Conservation (phyloP, 2,797 vertebrate species). For the Sebastes flavidus region DNA sequence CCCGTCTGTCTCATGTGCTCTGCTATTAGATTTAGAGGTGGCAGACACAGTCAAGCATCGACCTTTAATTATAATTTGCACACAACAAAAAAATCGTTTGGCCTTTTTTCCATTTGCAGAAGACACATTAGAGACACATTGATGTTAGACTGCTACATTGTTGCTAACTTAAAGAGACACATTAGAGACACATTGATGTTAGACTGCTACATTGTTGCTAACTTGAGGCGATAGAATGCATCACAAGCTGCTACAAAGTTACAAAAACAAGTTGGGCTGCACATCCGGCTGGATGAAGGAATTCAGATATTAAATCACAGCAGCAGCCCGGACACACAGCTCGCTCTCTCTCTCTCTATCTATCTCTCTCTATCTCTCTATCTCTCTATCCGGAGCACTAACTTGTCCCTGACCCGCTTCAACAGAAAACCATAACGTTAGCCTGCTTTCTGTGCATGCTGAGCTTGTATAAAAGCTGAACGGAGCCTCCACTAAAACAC, state of each 20-base stretch:
- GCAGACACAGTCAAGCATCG: constrained; percentile 20
- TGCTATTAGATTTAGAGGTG: constrained; percentile 12
- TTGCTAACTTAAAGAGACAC: constrained; percentile 13
- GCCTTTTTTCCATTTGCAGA: constrained; percentile 4
- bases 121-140: background rate
- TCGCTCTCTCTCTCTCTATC: too few species aligned
- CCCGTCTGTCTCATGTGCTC: constrained; percentile 31
- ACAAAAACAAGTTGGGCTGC: constrained; percentile 69
- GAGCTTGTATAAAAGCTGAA: constrained; percentile 20
- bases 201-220: background rate
- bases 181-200: too few species aligned
- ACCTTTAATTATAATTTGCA: constrained; percentile 43
- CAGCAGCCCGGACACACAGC: constrained; percentile 29
- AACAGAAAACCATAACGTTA: constrained; percentile 5
- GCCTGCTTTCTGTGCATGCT: constrained; percentile 14
- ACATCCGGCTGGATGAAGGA: constrained; percentile 46
- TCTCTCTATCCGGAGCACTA: constrained; percentile 48
- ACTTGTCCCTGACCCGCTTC: constrained; percentile 46
- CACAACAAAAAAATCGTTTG: constrained; percentile 16
- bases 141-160: background rate
- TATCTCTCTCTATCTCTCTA: too few species aligned
- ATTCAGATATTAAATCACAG: constrained; percentile 55
- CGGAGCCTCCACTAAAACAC: constrained; percentile 30
- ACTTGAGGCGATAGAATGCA: constrained; percentile 13
- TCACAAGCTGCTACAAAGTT: constrained; percentile 65